Percentiles rank a stretch among this genome's conserved stretches.
Conservation (phyloP, 2,797 vertebrate species). For the Esox lucius region DNA sequence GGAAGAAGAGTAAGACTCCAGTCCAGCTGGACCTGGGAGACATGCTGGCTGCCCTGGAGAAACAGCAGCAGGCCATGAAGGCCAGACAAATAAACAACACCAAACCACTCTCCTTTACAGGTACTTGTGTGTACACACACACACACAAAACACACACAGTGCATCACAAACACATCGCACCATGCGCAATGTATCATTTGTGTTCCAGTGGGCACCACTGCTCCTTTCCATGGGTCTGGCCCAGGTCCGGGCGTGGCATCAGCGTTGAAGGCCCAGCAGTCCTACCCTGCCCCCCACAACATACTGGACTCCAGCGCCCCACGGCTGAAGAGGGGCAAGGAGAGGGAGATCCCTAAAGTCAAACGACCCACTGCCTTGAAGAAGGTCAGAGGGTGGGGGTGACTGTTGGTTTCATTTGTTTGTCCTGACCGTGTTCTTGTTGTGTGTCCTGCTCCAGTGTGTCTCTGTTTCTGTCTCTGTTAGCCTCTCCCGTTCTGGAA, state of each 20-base stretch:
- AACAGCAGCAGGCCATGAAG: slow-evolving; percentile 96
- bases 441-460: neutral
- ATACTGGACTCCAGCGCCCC: slow-evolving; percentile 89
- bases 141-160: neutral
- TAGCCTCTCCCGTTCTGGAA: too few relatives aligned
- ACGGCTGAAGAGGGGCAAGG: slow-evolving; percentile 92
- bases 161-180: neutral
- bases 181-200: neutral
- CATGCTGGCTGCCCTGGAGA: slow-evolving; percentile 95
- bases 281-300: slow-evolving; percentile 80
- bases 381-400: slow-evolving; percentile 77
- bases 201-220: slow-evolving; percentile 85
- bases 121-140: slow-evolving; percentile 58
- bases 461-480: too few relatives aligned
- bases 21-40: slow-evolving; percentile 96
- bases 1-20: slow-evolving; percentile 95
- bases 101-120: slow-evolving; percentile 88
- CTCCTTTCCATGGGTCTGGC: slow-evolving; percentile 78
- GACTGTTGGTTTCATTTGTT: too few relatives aligned
- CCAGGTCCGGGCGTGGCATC: slow-evolving; percentile 51
- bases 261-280: slow-evolving; percentile 76
- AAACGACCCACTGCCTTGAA: slow-evolving; percentile 97
- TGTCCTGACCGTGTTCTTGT: neutral
- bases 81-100: slow-evolving; percentile 94
- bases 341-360: slow-evolving; percentile 92